Conservation (phyloP, 2,888 invertebrate genomes). For the Philhelius pedissequus region DNA sequence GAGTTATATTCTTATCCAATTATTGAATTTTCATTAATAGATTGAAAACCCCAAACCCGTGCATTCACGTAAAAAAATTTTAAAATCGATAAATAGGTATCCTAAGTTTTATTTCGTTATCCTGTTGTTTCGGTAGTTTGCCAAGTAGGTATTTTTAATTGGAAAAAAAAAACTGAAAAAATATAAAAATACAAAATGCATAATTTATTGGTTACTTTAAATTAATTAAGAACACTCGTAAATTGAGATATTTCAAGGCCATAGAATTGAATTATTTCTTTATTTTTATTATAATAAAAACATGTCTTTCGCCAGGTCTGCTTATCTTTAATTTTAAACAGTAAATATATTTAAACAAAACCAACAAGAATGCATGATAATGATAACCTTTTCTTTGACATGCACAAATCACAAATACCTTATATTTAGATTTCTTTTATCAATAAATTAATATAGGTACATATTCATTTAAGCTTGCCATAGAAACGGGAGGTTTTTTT, state of each 20-base stretch:
- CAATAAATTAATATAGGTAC: background rate
- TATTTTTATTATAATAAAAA: background rate
- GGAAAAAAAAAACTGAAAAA: too few relatives aligned
- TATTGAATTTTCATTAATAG: too few relatives aligned
- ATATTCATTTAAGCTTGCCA: conserved; percentile 23
- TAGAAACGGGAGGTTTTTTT: conserved; percentile 36
- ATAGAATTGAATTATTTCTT: conserved; percentile 17
- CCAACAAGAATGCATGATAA: conserved; percentile 40
- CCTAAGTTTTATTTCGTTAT: too few relatives aligned
- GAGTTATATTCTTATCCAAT: too few relatives aligned
- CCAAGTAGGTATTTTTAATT: too few relatives aligned
- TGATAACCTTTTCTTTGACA: conserved; percentile 60
- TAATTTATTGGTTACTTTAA: too few relatives aligned
- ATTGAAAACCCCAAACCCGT: too few relatives aligned
- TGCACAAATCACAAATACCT: conserved; percentile 31
- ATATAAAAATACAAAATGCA: too few relatives aligned
- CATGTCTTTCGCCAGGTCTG: conserved; percentile 25
- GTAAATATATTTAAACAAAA: conserved; percentile 15
- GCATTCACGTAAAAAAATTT: too few relatives aligned
- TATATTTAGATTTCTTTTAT: conserved; percentile 54
- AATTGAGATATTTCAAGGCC: background rate
- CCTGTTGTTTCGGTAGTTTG: too few relatives aligned
- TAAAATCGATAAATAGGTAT: too few relatives aligned
- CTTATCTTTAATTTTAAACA: conserved; percentile 28
- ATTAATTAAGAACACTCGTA: too few relatives aligned